Base-by-base conservation (phyloP, 2,113 vertebrate species). In the Scytalopus superciliaris region DNA sequence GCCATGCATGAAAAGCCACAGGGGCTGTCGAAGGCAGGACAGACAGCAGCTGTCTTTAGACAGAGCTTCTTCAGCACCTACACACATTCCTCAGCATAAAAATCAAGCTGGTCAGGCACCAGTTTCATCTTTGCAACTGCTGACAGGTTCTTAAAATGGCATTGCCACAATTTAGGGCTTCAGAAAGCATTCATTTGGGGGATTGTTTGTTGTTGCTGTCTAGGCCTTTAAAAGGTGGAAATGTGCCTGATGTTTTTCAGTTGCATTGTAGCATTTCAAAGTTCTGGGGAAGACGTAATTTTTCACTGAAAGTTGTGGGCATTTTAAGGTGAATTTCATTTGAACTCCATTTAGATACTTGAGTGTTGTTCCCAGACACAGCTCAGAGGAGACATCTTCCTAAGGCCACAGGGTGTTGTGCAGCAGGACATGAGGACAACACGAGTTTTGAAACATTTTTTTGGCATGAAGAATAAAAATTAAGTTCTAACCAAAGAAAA, bases 21-120 rank as follows among this genome's bases (percentile, higher is more conserved):
- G 53, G 39, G 33, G 28, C 30, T 0, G 0, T n/a, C 16, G 2
- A 67, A 82, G 74, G 42, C 42, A 83, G 40, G 21, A 62, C 14
- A 49, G 49, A 31, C 9, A 3, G 45, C 2, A 3, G 12, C 62
- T 73, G 35, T 57, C 64, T 87, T 62, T 39, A 53, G 63, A 40
- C 28, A 55, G 76, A 85, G 28, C 19, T 90, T 37, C 79, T 74
- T 70, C 80, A 52, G n/a, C 80, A 73, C 12, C 33, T 19, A 5
- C 4, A 1, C 27, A 11, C 0, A 0, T 83, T 68, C 31, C 79
- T 86, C 79, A 50, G 40, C 1, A 0, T 17, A 62, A 78, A 74
- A 92, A 22, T 2, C 30, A 33, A 67, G n/a, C 24, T 45, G 27
- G 9, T 56, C 33, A 42, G 42, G 44, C 12, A 28, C 69, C 77